Evolutionary conservation across 2,888 invertebrate species (phyloP).

Genomic region (Hirtodrosophila duncani): DNA sequence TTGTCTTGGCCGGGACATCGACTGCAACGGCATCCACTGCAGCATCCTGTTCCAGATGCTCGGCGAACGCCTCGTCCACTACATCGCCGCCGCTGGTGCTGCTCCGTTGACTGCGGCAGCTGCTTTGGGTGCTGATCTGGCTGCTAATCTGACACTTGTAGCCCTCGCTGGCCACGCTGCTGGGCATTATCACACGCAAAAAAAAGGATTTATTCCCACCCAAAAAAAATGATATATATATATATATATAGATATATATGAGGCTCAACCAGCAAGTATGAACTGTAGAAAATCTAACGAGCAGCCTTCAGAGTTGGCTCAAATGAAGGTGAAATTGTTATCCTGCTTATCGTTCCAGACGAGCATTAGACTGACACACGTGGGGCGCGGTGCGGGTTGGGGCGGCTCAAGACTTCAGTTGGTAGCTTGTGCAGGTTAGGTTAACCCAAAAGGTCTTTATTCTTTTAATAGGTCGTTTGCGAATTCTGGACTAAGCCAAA

Average conservation of each 20-base stretch:
- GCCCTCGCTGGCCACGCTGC: constrained; percentile 57
- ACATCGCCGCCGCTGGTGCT: constrained; percentile 21
- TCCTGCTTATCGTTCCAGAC: constrained; percentile 74
- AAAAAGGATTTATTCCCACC: not conserved
- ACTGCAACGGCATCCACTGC: not conserved
- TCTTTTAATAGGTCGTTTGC: constrained; percentile 37
- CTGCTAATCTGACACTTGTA: too few species aligned
- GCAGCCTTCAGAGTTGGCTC: constrained; percentile 25
- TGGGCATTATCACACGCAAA: constrained; percentile 74
- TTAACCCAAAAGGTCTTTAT: constrained; percentile 3
- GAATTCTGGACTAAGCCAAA: constrained; percentile 68
- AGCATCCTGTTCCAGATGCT: constrained; percentile 4
- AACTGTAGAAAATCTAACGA: not conserved
- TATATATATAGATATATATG: not conserved
- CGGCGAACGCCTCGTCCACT: constrained; percentile 23
- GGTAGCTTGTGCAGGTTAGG: not conserved
- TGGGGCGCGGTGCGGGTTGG: not conserved
- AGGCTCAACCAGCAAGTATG: not conserved
- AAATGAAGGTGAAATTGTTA: constrained; percentile 65
- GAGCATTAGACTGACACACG: constrained; percentile 49
- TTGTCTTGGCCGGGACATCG: not conserved
- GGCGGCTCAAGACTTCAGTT: not conserved
- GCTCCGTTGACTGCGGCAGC: constrained; percentile 29
- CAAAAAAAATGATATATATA: constrained; percentile 2
- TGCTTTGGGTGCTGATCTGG: too few species aligned